Base-by-base conservation (phyloP, 30 jellyfish, hydroid and myxozoan species). In the Calvadosia cruxmelitensis region DNA sequence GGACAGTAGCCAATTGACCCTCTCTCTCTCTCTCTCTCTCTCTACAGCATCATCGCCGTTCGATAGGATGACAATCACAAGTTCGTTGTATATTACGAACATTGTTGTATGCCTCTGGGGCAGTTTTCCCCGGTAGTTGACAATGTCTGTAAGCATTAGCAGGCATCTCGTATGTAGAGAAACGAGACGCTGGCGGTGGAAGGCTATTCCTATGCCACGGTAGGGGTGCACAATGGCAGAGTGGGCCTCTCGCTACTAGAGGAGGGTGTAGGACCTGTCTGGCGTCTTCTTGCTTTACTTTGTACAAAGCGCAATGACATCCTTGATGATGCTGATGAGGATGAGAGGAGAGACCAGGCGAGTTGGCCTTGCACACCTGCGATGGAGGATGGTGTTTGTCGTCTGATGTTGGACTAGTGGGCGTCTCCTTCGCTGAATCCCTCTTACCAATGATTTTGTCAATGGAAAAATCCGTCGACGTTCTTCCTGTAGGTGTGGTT, bases 381-480 rank as follows among this genome's bases (percentile, higher is more conserved):
- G 57, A 42, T 5, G 10, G 15, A 42, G 57, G 20, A 42, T 42
- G 57, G 15, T 20, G 57, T 20, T 42, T 42, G 57, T 42, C 57
- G 57, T 42, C 57, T 10, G 57, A n/a, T n/a, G n/a, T n/a, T n/a
- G n/a, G n/a, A n/a, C n/a, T n/a, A n/a, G n/a, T n/a, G n/a, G n/a
- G n/a, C n/a, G n/a, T n/a, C n/a, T n/a, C n/a, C n/a, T n/a, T n/a
- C n/a, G n/a, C n/a, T n/a, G n/a, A n/a, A n/a, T 50, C 65, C 25
- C 53, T 68, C 32, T 66, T 80, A 35, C 93, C 93, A 66, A 80
- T 80, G 31, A 80, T 80, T 15, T 70, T 69, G 57, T 80, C 93
- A 50, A 80, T 80, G 27, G 93, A 80, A 49, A 80, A 80, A 61
- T 80, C 86, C 25, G 93, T 80, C 2, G 93, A 80, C 61, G 67